Evolutionary conservation across 2,888 invertebrate species (phyloP), one percentile per base, ranked within the genome.

Genomic region (Apamea sordens): DNA sequence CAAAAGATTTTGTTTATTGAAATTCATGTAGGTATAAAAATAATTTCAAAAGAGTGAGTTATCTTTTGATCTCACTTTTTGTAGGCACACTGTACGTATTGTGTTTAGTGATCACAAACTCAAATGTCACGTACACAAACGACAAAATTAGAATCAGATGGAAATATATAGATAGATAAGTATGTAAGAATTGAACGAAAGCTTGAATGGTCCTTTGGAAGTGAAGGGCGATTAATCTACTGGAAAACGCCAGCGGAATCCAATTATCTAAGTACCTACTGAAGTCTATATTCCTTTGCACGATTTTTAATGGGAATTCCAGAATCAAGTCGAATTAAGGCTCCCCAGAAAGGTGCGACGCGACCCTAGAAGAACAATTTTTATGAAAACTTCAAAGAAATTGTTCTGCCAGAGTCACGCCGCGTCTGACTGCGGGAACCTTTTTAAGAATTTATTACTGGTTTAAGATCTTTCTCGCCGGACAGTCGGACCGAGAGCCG

Each of bases 241-340:
- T 36, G 28, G 18, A 61, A 73, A 76, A 47, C n/a, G 21, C 3
- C 28, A 15, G 28, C 18, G 53, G 41, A 75, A 82, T 61, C n/a
- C 59, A 61, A 82, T 80, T 82, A 63, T 63, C 32, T 18, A n/a
- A n/a, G n/a, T n/a, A 32, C 32, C 61, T 32, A 63, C 18, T 32
- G 8, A 67, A 61, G 67, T 53, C 3, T 10, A 50, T 53, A 53
- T 76, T 41, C 24, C 50, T 65, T 41, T 74, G 10, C 50, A 67
- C 50, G 15, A 32, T 44, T 82, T 53, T 28, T 50, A 47, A 56
- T 65, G 1, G 28, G 21, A 36, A 47, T 77, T 77, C 65, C 44
- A 32, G n/a, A 79, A 41, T 50, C 1, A 18, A 68, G 15, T 4
- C 8, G 36, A 65, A 32, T 32, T 0, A 61, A 61, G 32, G 67